These are phyloP conservation scores for Xanthorhoe spadicearia DNA, from an alignment of 2,888 invertebrate genomes.

Conservation along the genomic window DNA sequence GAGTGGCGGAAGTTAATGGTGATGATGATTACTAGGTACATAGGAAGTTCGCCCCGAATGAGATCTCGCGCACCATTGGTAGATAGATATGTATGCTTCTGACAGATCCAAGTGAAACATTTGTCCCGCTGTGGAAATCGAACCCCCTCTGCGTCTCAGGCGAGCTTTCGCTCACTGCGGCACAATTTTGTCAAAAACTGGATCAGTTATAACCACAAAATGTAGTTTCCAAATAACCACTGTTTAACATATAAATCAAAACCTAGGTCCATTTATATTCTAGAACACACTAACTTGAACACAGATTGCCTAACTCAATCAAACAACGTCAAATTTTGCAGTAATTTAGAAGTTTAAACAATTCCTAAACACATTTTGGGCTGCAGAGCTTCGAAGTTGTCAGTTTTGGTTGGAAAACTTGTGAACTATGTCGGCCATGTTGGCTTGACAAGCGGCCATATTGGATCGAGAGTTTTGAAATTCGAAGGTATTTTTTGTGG, in stretches of 20 bases:
- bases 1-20: no score
- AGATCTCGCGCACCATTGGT: no score
- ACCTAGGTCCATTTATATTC: background rate
- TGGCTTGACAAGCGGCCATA: background rate
- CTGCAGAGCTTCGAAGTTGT: background rate
- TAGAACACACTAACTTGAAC: background rate
- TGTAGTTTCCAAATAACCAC: background rate
- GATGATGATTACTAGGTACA: no score
- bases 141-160: no score
- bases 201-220: background rate
- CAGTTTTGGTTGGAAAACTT: background rate
- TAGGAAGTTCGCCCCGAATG: no score
- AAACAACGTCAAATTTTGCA: background rate
- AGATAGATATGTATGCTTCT: no score
- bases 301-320: background rate
- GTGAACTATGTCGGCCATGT: background rate
- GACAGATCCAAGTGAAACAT: no score
- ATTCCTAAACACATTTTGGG: background rate
- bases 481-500: background rate
- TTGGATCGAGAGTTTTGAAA: slow-evolving; percentile 1
- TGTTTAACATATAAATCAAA: background rate
- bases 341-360: background rate
- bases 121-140: no score
- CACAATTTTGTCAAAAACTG: no score
- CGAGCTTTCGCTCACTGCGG: no score